These are phyloP conservation scores for Fragum sueziense DNA, from an alignment of 2,888 invertebrate genomes.

Conservation along the genomic window DNA sequence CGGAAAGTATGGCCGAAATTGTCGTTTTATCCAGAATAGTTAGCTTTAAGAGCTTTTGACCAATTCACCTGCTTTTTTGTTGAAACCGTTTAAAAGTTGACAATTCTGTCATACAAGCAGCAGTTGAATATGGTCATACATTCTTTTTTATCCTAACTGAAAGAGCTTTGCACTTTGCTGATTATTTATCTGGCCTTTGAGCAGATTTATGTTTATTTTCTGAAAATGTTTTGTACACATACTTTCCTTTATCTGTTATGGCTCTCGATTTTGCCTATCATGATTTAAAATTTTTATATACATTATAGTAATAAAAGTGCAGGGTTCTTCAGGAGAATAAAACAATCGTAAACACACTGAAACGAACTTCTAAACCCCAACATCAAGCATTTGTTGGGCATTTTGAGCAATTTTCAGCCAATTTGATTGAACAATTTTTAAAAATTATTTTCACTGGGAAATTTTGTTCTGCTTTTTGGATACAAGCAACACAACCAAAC, in stretches of 20 bases:
- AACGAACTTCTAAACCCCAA: too few species aligned
- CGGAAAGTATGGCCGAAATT: too few species aligned
- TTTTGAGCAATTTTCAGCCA: too few species aligned
- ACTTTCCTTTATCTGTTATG: background rate
- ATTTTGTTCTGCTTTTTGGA: too few species aligned
- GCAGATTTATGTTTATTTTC: background rate
- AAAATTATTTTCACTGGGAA: too few species aligned
- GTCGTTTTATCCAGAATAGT: background rate
- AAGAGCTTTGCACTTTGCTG: slow-evolving; percentile 43
- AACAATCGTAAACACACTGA: too few species aligned
- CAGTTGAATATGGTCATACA: background rate
- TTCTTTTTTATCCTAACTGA: background rate
- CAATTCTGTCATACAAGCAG: background rate
- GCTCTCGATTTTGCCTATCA: slow-evolving; percentile 39
- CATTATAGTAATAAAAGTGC: background rate
- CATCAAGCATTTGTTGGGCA: too few species aligned
- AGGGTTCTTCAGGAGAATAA: background rate
- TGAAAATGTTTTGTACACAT: background rate
- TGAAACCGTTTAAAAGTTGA: background rate
- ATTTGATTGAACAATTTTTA: too few species aligned
- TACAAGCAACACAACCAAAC: too few species aligned
- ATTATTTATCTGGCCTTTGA: slow-evolving; percentile 22
- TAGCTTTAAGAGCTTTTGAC: background rate
- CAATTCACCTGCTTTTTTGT: background rate
- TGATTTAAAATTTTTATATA: background rate